Evolutionary conservation across 2,888 invertebrate genomes (phyloP).

Genomic region (Troglohyphantes excavatus): DNA sequence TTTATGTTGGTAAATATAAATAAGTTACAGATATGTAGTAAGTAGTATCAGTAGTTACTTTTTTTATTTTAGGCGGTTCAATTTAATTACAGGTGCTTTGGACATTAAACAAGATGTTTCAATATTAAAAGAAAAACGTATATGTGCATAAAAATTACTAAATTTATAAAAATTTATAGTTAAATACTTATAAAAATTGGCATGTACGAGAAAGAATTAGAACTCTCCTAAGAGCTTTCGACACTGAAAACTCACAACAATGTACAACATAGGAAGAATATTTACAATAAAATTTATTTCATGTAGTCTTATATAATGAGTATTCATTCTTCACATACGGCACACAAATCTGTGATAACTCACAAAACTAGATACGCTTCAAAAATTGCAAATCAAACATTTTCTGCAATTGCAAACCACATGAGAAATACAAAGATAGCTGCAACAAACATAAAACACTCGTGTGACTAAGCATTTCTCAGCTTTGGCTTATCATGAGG

Average conservation of each 20-base stretch:
- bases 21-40: no score
- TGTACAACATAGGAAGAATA: constrained; percentile 32
- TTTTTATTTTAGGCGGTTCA: no score
- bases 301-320: background rate
- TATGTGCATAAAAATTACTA: background rate
- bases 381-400: background rate
- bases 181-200: constrained; percentile 8
- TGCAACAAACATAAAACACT: constrained; percentile 59
- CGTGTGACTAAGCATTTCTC: constrained; percentile 59
- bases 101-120: no score
- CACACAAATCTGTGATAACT: background rate
- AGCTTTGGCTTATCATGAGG: constrained; percentile 54
- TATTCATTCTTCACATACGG: constrained; percentile 6
- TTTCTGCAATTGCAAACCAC: background rate
- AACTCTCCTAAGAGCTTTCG: background rate
- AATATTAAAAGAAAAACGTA: no score
- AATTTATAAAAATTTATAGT: background rate
- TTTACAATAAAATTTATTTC: constrained; percentile 38
- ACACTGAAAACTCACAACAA: constrained; percentile 19
- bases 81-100: no score
- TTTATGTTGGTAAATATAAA: no score
- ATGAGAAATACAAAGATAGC: constrained; percentile 55
- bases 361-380: background rate
- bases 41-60: no score
- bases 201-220: background rate